phyloP scores from a whole-genome alignment of 2,888 invertebrate genomes.

The Rhabditophanes sp. region DNA sequence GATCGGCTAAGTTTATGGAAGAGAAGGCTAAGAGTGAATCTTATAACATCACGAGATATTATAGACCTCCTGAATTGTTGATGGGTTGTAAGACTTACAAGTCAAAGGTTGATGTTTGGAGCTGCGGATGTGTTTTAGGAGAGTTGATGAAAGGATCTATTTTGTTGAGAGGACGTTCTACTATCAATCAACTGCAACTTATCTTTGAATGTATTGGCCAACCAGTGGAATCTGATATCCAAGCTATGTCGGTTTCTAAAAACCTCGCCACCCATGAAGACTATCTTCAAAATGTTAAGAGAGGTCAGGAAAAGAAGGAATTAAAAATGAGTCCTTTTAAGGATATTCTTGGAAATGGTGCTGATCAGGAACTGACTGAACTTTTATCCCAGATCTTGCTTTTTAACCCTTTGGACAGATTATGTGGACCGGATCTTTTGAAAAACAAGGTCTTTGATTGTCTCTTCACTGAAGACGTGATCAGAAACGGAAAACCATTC shows the following conservation, averaged over 20 bases:
- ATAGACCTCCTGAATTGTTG: constrained; percentile 30
- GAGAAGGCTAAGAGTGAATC: constrained; percentile 6
- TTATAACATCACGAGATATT: constrained; percentile 26
- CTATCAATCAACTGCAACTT: constrained; percentile 14
- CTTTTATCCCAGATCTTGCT: constrained; percentile 19
- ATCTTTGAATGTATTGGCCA: constrained; percentile 9
- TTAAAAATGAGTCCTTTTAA: too few species aligned
- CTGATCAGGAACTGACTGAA: too few species aligned
- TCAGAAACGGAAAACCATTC: too few species aligned
- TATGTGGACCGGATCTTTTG: constrained; percentile 20
- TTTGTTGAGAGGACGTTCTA: constrained; percentile 18
- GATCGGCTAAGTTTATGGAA: constrained; percentile 23
- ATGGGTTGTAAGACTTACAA: constrained; percentile 17
- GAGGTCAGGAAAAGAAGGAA: too few species aligned
- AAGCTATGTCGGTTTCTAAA: constrained; percentile 9
- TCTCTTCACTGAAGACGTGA: too few species aligned
- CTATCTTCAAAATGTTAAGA: too few species aligned
- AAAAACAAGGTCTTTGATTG: too few species aligned
- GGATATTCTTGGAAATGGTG: too few species aligned
- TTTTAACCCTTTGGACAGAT: constrained; percentile 19
- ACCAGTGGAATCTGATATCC: constrained; percentile 9
- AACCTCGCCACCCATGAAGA: too few species aligned
- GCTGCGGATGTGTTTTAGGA: constrained; percentile 24
- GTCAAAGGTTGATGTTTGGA: constrained; percentile 18
- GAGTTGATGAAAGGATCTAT: constrained; percentile 24